A percentile compares a stretch with the other conserved stretches of the same genome.
Evolutionary conservation across 2,113 vertebrate genomes (phyloP).

Genomic region (Arvicanthis niloticus): DNA sequence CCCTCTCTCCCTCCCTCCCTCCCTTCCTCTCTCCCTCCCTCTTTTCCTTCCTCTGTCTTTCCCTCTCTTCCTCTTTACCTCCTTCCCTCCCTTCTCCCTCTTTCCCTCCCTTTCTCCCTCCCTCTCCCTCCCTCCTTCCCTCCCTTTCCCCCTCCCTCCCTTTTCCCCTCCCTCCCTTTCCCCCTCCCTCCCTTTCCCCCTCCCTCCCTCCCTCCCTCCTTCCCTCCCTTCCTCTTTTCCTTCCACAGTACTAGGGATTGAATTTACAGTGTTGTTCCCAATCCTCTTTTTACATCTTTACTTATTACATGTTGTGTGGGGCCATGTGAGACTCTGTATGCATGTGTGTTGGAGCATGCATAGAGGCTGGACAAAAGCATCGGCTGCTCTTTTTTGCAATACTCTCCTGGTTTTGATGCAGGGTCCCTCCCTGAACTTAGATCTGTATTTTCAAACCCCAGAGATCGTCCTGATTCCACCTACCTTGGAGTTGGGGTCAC

Average conservation of each 20-base stretch:
- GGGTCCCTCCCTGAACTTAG: not conserved
- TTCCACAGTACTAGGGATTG: not conserved
- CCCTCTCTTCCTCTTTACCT: too few relatives aligned
- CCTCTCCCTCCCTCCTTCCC: too few relatives aligned
- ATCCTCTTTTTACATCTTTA: not conserved
- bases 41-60: too few relatives aligned
- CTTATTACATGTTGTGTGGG: not conserved
- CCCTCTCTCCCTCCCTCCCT: not conserved
- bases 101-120: too few relatives aligned
- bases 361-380: not conserved
- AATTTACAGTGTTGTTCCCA: not conserved
- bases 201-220: too few relatives aligned
- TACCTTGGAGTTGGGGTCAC: not conserved
- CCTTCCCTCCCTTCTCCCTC: too few relatives aligned
- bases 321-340: not conserved
- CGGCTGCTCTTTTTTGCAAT: not conserved
- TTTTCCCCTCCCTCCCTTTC: not conserved
- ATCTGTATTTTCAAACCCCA: not conserved
- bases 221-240: too few relatives aligned
- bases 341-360: not conserved
- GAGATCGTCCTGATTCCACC: not conserved
- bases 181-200: too few relatives aligned
- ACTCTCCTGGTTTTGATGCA: not conserved
- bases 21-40: too few relatives aligned
- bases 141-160: too few relatives aligned